Conservation (phyloP, 2,113 vertebrate species). For the Corythaeola cristata region DNA sequence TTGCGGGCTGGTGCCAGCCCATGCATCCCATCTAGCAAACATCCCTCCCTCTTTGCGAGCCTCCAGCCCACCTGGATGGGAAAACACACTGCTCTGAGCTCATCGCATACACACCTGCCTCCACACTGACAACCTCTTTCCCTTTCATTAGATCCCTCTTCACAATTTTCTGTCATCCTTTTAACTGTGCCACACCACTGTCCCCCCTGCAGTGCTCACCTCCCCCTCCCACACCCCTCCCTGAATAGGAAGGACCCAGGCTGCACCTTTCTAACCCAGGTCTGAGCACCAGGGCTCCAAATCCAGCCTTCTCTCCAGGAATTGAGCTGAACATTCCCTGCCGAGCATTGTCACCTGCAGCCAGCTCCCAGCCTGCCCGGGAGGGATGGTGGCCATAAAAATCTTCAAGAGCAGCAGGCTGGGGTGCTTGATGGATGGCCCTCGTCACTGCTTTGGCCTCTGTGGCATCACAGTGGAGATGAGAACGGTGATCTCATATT, state of each 20-base stretch:
- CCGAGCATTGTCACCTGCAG: neutral
- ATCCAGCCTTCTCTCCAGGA: neutral
- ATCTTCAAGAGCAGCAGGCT: neutral
- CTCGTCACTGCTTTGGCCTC: neutral
- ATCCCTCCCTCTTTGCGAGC: neutral
- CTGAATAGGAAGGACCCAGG: neutral
- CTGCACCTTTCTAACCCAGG: neutral
- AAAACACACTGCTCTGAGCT: neutral
- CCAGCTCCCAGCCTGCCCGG: neutral
- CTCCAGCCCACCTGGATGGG: neutral
- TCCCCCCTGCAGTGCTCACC: rapidly evolving
- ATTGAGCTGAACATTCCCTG: neutral
- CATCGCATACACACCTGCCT: neutral
- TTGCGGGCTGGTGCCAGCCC: neutral
- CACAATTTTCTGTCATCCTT: neutral
- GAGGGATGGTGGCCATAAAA: neutral
- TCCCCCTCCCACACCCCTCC: neutral
- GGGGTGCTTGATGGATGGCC: neutral
- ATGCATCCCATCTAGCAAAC: neutral
- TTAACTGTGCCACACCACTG: neutral
- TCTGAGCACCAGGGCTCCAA: neutral
- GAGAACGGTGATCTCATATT: neutral
- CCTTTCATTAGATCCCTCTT: neutral
- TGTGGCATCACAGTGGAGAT: neutral
- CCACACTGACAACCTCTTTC: neutral